These are phyloP conservation scores for Globodera rostochiensis DNA, from an alignment of 1,140 invertebrate genomes.

Conservation along the genomic window DNA sequence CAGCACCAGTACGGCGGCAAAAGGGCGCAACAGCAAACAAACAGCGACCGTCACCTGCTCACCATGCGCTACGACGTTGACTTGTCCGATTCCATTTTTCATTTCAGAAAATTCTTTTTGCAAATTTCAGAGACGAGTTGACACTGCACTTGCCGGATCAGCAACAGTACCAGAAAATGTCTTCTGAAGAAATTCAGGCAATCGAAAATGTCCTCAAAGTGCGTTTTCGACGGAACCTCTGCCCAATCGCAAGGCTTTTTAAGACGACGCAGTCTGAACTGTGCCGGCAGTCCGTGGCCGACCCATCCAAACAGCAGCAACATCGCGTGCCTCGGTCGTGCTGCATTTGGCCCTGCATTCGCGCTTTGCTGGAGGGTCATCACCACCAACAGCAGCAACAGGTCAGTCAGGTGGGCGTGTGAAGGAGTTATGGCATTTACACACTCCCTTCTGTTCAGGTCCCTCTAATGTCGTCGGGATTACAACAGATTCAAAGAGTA, in stretches of 20 bases:
- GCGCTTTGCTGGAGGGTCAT: slow-evolving; percentile 19
- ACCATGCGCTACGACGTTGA: background rate
- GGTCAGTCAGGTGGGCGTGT: background rate
- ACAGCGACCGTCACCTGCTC: background rate
- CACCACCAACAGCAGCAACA: slow-evolving; percentile 2
- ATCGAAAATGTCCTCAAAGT: background rate
- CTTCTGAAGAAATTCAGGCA: background rate
- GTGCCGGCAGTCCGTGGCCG: background rate
- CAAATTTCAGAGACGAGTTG: background rate
- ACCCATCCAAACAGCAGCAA: background rate
- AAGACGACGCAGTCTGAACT: slow-evolving; percentile 5
- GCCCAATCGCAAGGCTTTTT: background rate
- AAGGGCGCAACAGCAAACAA: background rate
- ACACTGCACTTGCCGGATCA: background rate
- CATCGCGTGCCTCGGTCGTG: background rate
- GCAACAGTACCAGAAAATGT: background rate
- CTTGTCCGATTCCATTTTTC: background rate
- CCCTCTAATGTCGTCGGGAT: no score
- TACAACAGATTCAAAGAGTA: no score
- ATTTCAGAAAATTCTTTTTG: background rate
- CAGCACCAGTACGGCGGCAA: background rate
- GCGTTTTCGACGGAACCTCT: background rate
- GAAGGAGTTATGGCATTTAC: no score
- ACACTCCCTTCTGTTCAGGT: no score
- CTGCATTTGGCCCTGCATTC: slow-evolving; percentile 26